Percentiles rank a stretch among this genome's conserved stretches.
These are phyloP conservation scores for Hippocampus guttulatus DNA, from an alignment of 2,113 vertebrate genomes.

Conservation along the genomic window DNA sequence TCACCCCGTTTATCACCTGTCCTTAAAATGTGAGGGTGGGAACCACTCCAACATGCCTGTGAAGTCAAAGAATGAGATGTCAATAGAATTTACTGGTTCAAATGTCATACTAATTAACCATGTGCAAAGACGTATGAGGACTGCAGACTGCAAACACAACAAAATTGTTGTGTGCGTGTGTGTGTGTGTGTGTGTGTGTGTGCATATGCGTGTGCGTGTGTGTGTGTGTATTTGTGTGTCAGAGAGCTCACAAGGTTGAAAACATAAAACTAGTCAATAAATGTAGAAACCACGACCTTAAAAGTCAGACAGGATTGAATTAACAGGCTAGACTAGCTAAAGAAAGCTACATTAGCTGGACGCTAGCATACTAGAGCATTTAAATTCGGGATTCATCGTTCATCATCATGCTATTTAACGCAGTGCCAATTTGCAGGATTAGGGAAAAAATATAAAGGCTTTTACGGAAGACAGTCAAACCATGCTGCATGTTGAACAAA, in stretches of 20 bases:
- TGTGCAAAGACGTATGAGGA: not conserved
- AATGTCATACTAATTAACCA: not conserved
- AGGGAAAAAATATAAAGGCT: too few relatives aligned
- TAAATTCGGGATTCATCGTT: not conserved
- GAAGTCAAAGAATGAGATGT: not conserved
- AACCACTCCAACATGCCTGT: not conserved
- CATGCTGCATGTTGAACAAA: too few relatives aligned
- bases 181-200: too few relatives aligned
- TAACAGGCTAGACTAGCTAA: too few relatives aligned
- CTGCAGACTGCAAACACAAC: not conserved
- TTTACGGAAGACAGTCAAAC: too few relatives aligned
- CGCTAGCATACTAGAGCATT: too few relatives aligned
- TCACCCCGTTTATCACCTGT: constrained; percentile 8
- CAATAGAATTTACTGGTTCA: not conserved
- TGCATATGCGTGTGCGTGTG: too few relatives aligned
- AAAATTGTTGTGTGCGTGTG: not conserved
- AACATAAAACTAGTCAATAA: not conserved
- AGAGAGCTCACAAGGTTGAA: not conserved
- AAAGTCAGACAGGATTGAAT: too few relatives aligned
- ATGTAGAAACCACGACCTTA: not conserved
- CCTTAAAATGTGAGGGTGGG: not conserved
- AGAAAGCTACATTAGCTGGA: too few relatives aligned
- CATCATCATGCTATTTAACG: not conserved
- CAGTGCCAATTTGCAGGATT: not conserved
- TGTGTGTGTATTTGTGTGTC: not conserved